phyloP scores from a whole-genome alignment of 2,888 invertebrate genomes.

The Charanyca ferruginea region DNA sequence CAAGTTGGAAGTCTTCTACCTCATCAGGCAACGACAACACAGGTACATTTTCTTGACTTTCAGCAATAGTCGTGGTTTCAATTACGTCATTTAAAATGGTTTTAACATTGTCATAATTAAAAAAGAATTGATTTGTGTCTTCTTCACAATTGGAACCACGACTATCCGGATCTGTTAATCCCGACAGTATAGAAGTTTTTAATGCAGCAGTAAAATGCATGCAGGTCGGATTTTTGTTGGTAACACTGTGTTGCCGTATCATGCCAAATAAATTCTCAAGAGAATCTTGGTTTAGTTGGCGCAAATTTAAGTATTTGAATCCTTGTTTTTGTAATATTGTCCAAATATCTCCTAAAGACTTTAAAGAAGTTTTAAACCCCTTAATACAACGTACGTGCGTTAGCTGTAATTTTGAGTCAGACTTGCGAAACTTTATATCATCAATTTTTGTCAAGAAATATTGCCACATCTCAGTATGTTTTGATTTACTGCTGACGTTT shows the following conservation, averaged over 20 bases:
- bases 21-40: too few species aligned
- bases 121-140: too few species aligned
- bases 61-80: too few species aligned
- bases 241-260: neutral
- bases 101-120: too few species aligned
- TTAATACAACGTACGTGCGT: neutral
- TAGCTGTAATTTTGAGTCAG: neutral
- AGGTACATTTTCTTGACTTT: too few species aligned
- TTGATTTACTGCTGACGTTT: neutral
- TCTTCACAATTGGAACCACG: neutral
- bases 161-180: neutral
- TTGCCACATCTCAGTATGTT: neutral
- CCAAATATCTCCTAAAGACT: neutral
- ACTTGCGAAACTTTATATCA: neutral
- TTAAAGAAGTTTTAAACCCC: neutral
- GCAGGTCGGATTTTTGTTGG: constrained; percentile 1
- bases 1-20: too few species aligned
- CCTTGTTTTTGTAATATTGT: neutral
- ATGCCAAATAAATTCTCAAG: constrained; percentile 1
- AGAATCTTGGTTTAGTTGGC: constrained; percentile 1
- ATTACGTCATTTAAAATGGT: too few species aligned
- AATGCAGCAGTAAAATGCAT: constrained; percentile 3
- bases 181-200: neutral
- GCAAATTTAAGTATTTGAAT: constrained; percentile 9
- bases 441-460: neutral